Evolutionary conservation across 2,797 vertebrate species (phyloP).

Genomic region (Semaprochilodus insignis): DNA sequence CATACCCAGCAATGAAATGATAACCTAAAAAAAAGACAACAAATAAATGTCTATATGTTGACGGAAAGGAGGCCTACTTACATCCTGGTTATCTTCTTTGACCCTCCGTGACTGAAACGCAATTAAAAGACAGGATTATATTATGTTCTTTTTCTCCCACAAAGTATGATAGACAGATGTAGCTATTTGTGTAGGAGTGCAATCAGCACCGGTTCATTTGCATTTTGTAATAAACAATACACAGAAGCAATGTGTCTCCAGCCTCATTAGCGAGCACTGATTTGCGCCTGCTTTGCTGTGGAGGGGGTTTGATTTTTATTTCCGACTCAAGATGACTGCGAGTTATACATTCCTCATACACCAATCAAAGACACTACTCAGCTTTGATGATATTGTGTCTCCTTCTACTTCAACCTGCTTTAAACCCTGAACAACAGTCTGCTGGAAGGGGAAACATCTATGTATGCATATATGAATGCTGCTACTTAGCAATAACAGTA

Average conservation of each 20-base stretch:
- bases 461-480: neutral
- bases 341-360: conserved; percentile 39
- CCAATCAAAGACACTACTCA: conserved; percentile 34
- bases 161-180: conserved; percentile 56
- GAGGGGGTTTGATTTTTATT: conserved; percentile 52
- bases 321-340: conserved; percentile 28
- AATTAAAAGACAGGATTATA: conserved; percentile 68
- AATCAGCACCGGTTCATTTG: conserved; percentile 58
- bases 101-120: conserved; percentile 93
- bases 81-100: conserved; percentile 85
- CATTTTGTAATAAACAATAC: conserved; percentile 59
- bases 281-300: conserved; percentile 44
- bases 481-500: neutral
- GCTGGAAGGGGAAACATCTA: neutral
- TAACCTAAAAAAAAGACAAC: conserved; percentile 5
- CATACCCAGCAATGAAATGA: neutral
- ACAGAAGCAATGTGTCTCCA: conserved; percentile 54
- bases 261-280: conserved; percentile 56
- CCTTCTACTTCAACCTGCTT: conserved; percentile 4
- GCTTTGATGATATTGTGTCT: conserved; percentile 43
- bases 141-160: conserved; percentile 44
- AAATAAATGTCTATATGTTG: neutral
- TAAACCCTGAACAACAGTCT: conserved; percentile 10
- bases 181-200: conserved; percentile 55
- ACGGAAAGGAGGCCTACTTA: conserved; percentile 71